Evolutionary conservation across 1,140 invertebrate species (phyloP).

Genomic region (Radopholus similis): DNA sequence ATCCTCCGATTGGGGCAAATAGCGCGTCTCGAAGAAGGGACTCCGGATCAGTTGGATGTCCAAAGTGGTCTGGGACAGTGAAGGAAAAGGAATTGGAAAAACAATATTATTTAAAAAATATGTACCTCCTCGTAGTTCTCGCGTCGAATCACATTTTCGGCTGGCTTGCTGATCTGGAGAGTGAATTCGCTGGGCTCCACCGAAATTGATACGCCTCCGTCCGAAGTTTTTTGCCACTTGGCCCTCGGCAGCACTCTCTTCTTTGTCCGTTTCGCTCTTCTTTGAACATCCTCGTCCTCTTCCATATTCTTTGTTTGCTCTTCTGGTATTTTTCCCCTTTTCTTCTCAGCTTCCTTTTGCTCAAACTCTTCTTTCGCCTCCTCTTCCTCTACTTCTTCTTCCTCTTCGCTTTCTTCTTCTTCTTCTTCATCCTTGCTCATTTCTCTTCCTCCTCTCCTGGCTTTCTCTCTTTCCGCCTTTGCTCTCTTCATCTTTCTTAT

Average conservation of each 20-base stretch:
- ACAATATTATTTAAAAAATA: background rate
- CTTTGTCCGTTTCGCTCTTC: background rate
- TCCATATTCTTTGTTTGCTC: background rate
- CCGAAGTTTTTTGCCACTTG: conserved; percentile 6
- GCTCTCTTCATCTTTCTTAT: background rate
- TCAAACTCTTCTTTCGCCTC: background rate
- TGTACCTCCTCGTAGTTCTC: conserved; percentile 12
- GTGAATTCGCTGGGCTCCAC: too few species aligned
- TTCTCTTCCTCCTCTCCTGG: background rate
- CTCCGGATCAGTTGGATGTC: conserved; percentile 20
- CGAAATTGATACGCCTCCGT: too few species aligned
- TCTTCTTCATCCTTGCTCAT: background rate
- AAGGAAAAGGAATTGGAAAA: background rate
- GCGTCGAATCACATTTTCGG: background rate
- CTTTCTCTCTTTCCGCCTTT: background rate
- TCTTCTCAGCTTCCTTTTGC: background rate
- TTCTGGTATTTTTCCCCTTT: background rate
- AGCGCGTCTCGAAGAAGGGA: conserved; percentile 13
- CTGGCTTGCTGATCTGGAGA: conserved; percentile 2
- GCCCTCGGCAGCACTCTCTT: background rate
- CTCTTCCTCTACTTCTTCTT: conserved; percentile 1
- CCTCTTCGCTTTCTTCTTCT: background rate
- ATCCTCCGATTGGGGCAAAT: conserved; percentile 11
- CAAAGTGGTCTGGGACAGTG: conserved; percentile 15
- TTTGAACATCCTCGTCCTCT: conserved; percentile 3